These are phyloP conservation scores for Sipunculus nudus DNA, from an alignment of 2,888 invertebrate species.

Conservation along the genomic window DNA sequence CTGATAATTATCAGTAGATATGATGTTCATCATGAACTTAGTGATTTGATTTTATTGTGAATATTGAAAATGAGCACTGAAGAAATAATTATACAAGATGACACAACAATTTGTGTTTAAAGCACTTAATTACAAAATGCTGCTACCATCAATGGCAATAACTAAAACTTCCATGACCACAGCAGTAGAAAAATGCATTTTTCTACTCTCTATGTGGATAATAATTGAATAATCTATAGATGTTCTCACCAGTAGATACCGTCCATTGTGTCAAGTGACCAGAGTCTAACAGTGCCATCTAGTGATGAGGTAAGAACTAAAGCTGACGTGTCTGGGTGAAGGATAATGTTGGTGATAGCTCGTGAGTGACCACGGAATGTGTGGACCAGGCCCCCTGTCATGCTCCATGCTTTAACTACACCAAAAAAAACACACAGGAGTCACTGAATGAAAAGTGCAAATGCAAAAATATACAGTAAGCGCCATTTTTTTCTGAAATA, in stretches of 20 bases:
- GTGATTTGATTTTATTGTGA: too few species aligned
- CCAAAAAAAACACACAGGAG: background rate
- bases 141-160: too few species aligned
- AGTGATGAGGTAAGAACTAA: conserved; percentile 61
- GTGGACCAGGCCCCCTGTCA: conserved; percentile 60
- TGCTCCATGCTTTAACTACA: conserved; percentile 64
- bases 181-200: too few species aligned
- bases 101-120: too few species aligned
- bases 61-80: too few species aligned
- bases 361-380: conserved; percentile 64
- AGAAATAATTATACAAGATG: too few species aligned
- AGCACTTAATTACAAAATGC: too few species aligned
- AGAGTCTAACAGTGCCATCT: conserved; percentile 63
- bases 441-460: background rate
- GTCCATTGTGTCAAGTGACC: conserved; percentile 64
- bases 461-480: background rate
- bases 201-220: too few species aligned
- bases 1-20: too few species aligned
- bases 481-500: background rate
- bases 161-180: too few species aligned
- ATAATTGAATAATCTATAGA: too few species aligned
- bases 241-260: conserved; percentile 58
- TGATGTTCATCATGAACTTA: too few species aligned
- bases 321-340: conserved; percentile 59
- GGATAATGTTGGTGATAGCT: conserved; percentile 56